Evolutionary conservation across 2,888 invertebrate genomes (phyloP), one percentile per base, ranked within the genome.

Genomic region (Mylabris sibirica): DNA sequence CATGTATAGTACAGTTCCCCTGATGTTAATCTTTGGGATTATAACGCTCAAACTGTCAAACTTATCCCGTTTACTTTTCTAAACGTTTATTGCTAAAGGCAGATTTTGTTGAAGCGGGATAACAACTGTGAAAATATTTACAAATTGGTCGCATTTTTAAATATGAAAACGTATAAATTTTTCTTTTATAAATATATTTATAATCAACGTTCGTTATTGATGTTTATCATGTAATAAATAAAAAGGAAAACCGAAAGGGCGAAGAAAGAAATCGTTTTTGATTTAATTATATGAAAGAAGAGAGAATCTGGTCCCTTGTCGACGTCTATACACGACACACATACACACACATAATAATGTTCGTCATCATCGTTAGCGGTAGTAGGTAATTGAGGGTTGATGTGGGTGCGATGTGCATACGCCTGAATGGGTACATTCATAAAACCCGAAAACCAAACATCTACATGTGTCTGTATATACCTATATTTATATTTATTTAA

Each of bases 401-500:
- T 79, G 83, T 81, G 82, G 83, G 83, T 78, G 82, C 81, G 77
- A 83, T 83, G 82, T 82, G 82, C 77, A 81, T 73, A 65, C 82
- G 81, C 78, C 74, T 75, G 76, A 74, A 64, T 76, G 79, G 70
- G 60, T 73, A 74, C 78, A 82, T 84, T 84, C 81, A 83, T 64
- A 61, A 65, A 26, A 57, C 24, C 57, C 53, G 12, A 22, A 53
- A 22, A 53, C 22, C 53, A 22, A 57, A 57, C 6, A 14, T 24
- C 57, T 30, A n/a, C n/a, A n/a, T n/a, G n/a, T n/a, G n/a, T n/a
- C n/a, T n/a, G n/a, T n/a, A n/a, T n/a, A 30, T 30, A 30, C 30
- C 30, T 30, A 30, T 30, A 30, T 30, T 30, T 30, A 30, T 30
- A 30, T 30, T 30, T 30, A 30, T 30, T 17, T 22, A 35, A 12